These are phyloP conservation scores for Rhea pennata DNA, from an alignment of 2,113 vertebrate genomes.

Conservation along the genomic window DNA sequence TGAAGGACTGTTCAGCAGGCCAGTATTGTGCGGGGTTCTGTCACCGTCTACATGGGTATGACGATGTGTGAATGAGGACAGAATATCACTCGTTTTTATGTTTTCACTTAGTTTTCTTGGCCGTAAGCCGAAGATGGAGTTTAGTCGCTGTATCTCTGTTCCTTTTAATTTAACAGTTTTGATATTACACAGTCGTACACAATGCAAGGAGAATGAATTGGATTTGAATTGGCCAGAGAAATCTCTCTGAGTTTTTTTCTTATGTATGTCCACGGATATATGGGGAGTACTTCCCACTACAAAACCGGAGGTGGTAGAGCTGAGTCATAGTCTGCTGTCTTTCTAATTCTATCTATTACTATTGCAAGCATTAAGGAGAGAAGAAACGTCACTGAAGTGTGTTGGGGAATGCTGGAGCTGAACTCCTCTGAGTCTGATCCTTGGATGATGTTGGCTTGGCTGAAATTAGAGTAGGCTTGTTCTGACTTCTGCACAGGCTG, in stretches of 20 bases:
- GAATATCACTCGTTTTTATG: neutral
- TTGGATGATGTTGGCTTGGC: neutral
- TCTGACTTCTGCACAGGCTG: neutral
- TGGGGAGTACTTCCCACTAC: neutral
- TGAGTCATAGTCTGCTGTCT: neutral
- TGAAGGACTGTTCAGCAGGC: neutral
- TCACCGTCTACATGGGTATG: neutral
- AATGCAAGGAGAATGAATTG: neutral
- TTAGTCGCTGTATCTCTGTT: constrained; percentile 22
- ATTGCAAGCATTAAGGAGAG: neutral
- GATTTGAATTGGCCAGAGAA: neutral
- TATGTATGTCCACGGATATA: neutral
- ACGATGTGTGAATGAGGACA: neutral
- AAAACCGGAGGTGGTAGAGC: neutral
- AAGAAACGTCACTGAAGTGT: neutral
- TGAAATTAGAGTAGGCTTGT: neutral
- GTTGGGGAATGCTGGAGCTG: neutral
- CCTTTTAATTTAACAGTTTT: neutral
- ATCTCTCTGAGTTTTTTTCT: neutral
- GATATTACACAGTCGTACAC: neutral
- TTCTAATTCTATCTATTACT: neutral
- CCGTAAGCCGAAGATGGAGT: neutral
- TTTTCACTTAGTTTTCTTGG: constrained; percentile 6
- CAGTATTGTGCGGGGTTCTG: neutral
- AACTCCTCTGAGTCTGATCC: neutral